A percentile compares a stretch with the other conserved stretches of the same genome.
These are phyloP conservation scores for Aurelia sp. DNA, from an alignment of 30 jellyfish, hydroid and myxozoan species.

Conservation along the genomic window DNA sequence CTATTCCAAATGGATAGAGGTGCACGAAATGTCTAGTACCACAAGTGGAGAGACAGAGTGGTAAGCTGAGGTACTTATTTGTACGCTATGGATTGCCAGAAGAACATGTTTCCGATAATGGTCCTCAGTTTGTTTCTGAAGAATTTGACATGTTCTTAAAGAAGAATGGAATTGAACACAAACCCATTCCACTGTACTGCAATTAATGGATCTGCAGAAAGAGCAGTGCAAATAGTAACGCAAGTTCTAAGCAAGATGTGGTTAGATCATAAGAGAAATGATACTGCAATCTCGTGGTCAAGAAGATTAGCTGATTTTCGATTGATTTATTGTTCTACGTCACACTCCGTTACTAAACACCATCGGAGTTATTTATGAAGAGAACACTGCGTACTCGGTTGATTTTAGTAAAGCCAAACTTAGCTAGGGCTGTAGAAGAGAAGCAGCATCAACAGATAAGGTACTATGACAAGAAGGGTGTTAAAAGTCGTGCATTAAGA, in stretches of 20 bases:
- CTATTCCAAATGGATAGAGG: conserved; percentile 52
- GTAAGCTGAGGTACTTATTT: conserved; percentile 6
- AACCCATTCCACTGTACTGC: conserved; percentile 2
- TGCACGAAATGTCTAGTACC: conserved; percentile 5
- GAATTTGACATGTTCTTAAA: background rate
- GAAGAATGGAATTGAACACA: background rate
- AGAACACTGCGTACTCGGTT: conserved; percentile 44
- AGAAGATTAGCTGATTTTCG: conserved; percentile 37
- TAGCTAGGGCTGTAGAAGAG: conserved; percentile 9
- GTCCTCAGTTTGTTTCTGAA: no score
- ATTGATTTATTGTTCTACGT: conserved; percentile 56
- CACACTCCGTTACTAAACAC: conserved; percentile 63
- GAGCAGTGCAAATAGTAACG: conserved; percentile 17
- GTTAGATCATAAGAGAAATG: conserved; percentile 9
- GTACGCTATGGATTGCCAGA: conserved; percentile 24
- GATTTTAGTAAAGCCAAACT: conserved; percentile 41
- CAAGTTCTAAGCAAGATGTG: conserved; percentile 1
- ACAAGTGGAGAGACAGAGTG: conserved; percentile 10
- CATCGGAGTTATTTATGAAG: conserved; percentile 60
- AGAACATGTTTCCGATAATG: conserved; percentile 30
- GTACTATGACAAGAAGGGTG: conserved; percentile 44
- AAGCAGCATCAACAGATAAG: conserved; percentile 56
- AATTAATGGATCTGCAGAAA: conserved; percentile 1
- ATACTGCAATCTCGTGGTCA: no score
- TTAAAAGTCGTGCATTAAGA: conserved; percentile 31